These are phyloP conservation scores for Leguminivora glycinivorella DNA, from an alignment of 1,140 invertebrate genomes.

Conservation along the genomic window DNA sequence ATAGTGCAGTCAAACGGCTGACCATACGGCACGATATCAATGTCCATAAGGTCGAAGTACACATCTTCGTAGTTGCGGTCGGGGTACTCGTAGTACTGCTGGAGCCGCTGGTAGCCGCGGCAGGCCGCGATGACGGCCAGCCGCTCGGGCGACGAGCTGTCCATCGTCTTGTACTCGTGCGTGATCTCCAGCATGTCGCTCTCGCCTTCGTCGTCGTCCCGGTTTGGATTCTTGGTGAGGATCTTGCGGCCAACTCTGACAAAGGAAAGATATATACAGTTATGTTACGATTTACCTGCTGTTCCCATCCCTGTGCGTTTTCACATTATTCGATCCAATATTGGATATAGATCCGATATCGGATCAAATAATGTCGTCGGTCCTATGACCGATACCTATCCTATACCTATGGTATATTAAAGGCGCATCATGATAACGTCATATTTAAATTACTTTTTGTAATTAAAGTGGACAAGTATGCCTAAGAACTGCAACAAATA, in stretches of 20 bases:
- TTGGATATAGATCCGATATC: too few relatives aligned
- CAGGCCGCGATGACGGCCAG: constrained; percentile 83
- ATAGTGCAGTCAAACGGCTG: constrained; percentile 84
- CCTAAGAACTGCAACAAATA: too few relatives aligned
- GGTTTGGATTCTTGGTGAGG: constrained; percentile 84
- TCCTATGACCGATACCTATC: too few relatives aligned
- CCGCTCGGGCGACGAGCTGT: constrained; percentile 83
- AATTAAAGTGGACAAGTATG: too few relatives aligned
- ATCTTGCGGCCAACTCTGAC: constrained; percentile 85
- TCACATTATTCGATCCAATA: too few relatives aligned
- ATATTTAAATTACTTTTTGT: too few relatives aligned
- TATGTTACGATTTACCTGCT: too few relatives aligned
- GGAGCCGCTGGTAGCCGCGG: constrained; percentile 79
- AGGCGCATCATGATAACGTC: too few relatives aligned
- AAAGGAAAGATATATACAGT: too few relatives aligned
- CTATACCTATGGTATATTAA: too few relatives aligned
- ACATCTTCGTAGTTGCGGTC: constrained; percentile 81
- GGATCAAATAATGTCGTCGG: too few relatives aligned
- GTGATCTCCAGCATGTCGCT: constrained; percentile 85
- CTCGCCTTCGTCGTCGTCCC: constrained; percentile 82
- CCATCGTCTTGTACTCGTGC: constrained; percentile 84
- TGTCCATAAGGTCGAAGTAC: constrained; percentile 83
- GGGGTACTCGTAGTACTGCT: constrained; percentile 81
- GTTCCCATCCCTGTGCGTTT: too few relatives aligned
- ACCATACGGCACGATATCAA: constrained; percentile 83